A percentile compares a stretch with the other conserved stretches of the same genome.
phyloP scores from a whole-genome alignment of 2,888 invertebrate genomes.

The Hoplodrina blanda region DNA sequence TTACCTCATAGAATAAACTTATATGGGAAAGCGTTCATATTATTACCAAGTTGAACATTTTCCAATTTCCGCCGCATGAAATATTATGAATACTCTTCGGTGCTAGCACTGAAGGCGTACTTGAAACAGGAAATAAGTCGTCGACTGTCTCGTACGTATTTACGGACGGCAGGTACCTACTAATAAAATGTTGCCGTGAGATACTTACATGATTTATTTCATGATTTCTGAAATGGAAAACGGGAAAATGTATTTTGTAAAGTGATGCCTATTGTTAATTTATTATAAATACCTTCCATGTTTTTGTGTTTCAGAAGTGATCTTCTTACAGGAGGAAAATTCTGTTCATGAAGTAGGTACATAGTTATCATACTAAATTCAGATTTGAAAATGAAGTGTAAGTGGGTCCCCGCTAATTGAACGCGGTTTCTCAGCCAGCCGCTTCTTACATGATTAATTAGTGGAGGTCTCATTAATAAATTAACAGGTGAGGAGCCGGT shows the following conservation, averaged over 20 bases:
- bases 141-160: constrained; percentile 37
- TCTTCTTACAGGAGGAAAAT: not conserved
- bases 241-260: constrained; percentile 12
- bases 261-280: not conserved
- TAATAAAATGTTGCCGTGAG: constrained; percentile 40
- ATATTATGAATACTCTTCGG: constrained; percentile 59
- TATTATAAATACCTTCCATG: not conserved
- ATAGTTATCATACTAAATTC: not conserved
- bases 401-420: constrained; percentile 1
- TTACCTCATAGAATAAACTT: constrained; percentile 27
- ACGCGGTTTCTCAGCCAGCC: constrained; percentile 3
- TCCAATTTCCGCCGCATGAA: constrained; percentile 63
- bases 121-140: constrained; percentile 60
- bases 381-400: not conserved
- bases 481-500: constrained; percentile 12
- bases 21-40: constrained; percentile 42
- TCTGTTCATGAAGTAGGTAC: not conserved
- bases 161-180: not conserved
- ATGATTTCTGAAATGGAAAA: constrained; percentile 4
- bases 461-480: constrained; percentile 32
- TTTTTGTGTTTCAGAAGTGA: not conserved
- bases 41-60: constrained; percentile 58
- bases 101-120: constrained; percentile 48
- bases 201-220: constrained; percentile 20
- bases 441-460: constrained; percentile 26